Evolutionary conservation across 2,888 invertebrate species (phyloP).

Genomic region (Amphipyra tragopoginis): DNA sequence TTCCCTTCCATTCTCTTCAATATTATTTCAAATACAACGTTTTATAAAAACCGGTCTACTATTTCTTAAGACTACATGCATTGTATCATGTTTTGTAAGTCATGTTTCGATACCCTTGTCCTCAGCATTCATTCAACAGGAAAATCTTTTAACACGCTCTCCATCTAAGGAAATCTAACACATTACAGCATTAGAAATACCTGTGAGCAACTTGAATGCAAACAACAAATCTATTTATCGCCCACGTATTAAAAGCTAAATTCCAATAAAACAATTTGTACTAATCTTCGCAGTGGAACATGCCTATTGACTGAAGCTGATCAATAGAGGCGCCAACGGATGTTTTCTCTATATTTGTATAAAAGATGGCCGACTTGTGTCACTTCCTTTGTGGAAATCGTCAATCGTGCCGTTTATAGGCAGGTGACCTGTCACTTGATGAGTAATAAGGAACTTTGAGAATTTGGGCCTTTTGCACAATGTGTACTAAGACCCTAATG

Average conservation of each 20-base stretch:
- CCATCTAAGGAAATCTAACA: slow-evolving; percentile 21
- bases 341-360: slow-evolving; percentile 76
- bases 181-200: slow-evolving; percentile 6
- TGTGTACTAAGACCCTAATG: slow-evolving; percentile 8
- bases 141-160: slow-evolving; percentile 17
- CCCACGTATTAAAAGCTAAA: slow-evolving; percentile 15
- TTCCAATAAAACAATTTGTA: slow-evolving; percentile 35
- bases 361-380: slow-evolving; percentile 76
- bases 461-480: slow-evolving; percentile 20
- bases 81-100: no score
- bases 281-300: slow-evolving; percentile 47
- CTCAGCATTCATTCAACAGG: slow-evolving; percentile 2
- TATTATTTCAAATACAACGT: no score
- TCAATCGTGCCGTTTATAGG: slow-evolving; percentile 52
- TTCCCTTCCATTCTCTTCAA: no score
- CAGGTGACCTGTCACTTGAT: slow-evolving; percentile 42
- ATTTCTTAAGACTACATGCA: no score
- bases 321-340: slow-evolving; percentile 74
- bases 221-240: slow-evolving; percentile 26
- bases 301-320: slow-evolving; percentile 65
- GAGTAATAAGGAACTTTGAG: slow-evolving; percentile 43
- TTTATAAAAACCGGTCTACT: no score
- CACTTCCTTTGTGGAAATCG: slow-evolving; percentile 75
- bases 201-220: not conserved
- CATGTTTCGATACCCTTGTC: not conserved